Conservation (phyloP, 1,140 invertebrate species). For the Bilobella aurantiaca region DNA sequence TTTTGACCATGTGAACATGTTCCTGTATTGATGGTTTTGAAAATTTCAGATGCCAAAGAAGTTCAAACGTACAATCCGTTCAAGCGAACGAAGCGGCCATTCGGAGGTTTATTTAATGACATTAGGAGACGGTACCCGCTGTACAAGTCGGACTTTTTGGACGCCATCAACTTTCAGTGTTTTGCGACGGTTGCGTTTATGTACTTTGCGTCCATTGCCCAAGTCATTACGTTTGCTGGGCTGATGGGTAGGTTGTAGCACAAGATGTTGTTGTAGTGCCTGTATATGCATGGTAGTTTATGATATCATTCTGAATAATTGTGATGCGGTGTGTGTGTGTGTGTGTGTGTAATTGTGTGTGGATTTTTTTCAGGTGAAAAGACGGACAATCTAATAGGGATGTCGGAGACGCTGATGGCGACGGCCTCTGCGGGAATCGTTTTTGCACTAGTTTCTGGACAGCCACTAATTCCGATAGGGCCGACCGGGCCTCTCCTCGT, state of each 20-base stretch:
- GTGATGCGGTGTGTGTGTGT: no score
- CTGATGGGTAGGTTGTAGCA: no score
- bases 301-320: no score
- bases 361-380: no score
- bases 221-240: slow-evolving; percentile 90
- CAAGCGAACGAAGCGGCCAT: slow-evolving; percentile 66
- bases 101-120: slow-evolving; percentile 80
- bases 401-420: slow-evolving; percentile 80
- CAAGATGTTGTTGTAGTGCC: no score
- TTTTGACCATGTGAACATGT: no score
- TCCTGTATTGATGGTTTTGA: no score
- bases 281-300: no score
- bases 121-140: slow-evolving; percentile 71
- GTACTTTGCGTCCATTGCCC: slow-evolving; percentile 89
- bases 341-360: no score
- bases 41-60: no score
- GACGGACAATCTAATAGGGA: slow-evolving; percentile 79
- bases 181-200: slow-evolving; percentile 85
- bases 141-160: slow-evolving; percentile 75
- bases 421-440: slow-evolving; percentile 69
- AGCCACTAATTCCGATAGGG: slow-evolving; percentile 87
- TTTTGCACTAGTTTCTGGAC: slow-evolving; percentile 73
- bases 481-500: slow-evolving; percentile 85
- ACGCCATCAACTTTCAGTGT: slow-evolving; percentile 77
- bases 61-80: neutral